These are phyloP conservation scores for Oreocharis arfaki DNA, from an alignment of 2,113 vertebrate genomes.

Conservation along the genomic window DNA sequence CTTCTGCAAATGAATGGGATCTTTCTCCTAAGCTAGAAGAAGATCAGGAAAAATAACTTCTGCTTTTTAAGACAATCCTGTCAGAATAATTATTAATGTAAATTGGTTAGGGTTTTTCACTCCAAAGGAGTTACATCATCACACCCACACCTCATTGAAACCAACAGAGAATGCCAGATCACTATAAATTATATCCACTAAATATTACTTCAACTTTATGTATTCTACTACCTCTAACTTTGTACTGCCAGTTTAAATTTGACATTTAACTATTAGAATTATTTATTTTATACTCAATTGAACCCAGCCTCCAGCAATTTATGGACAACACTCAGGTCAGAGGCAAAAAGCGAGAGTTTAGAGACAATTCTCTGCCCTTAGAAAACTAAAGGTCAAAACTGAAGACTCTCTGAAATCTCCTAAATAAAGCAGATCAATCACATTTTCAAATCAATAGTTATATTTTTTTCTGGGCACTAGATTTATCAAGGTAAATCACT, in stretches of 20 bases:
- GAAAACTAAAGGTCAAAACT: not conserved
- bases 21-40: not conserved
- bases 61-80: not conserved
- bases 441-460: not conserved
- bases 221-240: not conserved
- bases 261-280: not conserved
- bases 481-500: not conserved
- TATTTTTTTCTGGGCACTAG: not conserved
- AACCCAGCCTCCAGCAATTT: not conserved
- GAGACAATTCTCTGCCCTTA: not conserved
- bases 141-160: not conserved
- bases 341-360: not conserved
- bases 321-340: not conserved
- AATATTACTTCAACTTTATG: not conserved
- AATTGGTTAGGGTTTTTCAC: not conserved
- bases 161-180: not conserved
- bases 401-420: not conserved
- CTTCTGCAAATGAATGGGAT: not conserved
- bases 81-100: not conserved
- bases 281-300: not conserved
- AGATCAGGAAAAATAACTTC: not conserved
- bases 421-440: not conserved
- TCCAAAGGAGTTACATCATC: not conserved
- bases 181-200: not conserved
- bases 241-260: not conserved